Conservation (phyloP, 2,113 vertebrate species). For the Scytalopus superciliaris region DNA sequence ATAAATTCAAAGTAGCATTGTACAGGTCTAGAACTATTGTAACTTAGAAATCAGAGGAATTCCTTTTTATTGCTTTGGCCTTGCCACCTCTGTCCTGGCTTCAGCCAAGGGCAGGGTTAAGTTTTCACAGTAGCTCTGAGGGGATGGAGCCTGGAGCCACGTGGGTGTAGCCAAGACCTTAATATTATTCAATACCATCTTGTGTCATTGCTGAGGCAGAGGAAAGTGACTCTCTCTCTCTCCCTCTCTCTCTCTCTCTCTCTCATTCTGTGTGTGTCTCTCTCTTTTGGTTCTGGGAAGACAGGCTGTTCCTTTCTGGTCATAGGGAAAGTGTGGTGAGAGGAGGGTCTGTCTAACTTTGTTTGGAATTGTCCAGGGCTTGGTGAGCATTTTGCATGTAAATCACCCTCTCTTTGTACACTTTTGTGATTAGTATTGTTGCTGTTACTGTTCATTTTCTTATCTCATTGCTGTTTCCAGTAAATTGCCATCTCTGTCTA, state of each 20-base stretch:
- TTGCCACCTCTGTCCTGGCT: background rate
- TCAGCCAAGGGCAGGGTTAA: background rate
- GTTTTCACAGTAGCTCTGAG: background rate
- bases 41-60: background rate
- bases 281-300: no score
- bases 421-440: background rate
- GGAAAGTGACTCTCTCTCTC: background rate
- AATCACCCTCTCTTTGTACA: background rate
- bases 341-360: background rate
- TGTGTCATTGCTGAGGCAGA: background rate
- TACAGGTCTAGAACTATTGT: background rate
- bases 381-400: background rate
- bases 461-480: background rate
- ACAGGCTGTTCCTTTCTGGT: background rate
- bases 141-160: rapidly evolving
- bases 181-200: background rate
- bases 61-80: background rate
- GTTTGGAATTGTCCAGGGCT: background rate
- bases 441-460: background rate
- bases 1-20: background rate
- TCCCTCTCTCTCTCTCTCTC: no score
- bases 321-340: background rate
- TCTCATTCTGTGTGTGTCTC: no score
- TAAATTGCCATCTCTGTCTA: background rate
- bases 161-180: background rate